phyloP scores from a whole-genome alignment of 2,888 invertebrate genomes.

The Meloe dianella region DNA sequence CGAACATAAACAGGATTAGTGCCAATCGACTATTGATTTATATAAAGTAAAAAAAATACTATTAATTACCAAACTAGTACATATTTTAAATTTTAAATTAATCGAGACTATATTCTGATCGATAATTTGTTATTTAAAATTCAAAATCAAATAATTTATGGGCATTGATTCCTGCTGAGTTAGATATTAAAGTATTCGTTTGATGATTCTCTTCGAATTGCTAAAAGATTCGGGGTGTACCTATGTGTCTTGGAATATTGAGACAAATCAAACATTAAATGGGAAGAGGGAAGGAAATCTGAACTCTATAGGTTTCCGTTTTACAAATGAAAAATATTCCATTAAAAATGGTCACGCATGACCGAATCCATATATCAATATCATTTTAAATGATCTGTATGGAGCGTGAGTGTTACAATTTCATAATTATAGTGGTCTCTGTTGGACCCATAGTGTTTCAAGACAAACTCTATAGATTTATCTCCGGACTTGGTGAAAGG shows the following conservation, averaged over 20 bases:
- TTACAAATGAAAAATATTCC: slow-evolving; percentile 22
- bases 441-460: slow-evolving; percentile 13
- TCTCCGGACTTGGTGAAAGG: slow-evolving; percentile 28
- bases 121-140: background rate
- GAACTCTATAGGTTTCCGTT: background rate
- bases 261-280: background rate
- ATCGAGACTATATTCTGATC: slow-evolving; percentile 1
- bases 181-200: too few species aligned
- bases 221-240: background rate
- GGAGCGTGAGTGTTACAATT: slow-evolving; percentile 34
- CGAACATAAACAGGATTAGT: background rate
- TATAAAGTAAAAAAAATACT: slow-evolving; percentile 23
- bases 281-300: background rate
- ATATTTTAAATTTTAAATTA: slow-evolving; percentile 21
- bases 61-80: slow-evolving; percentile 25
- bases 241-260: background rate
- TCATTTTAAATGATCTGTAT: slow-evolving; percentile 28
- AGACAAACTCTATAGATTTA: slow-evolving; percentile 20
- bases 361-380: slow-evolving; percentile 26
- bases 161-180: slow-evolving; percentile 4
- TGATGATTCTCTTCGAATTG: background rate
- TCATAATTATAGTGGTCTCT: slow-evolving; percentile 31
- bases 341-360: slow-evolving; percentile 26
- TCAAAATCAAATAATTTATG: background rate
- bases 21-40: slow-evolving; percentile 22